A percentile compares a stretch with the other conserved stretches of the same genome.
Conservation (phyloP, 2,797 vertebrate genomes). For the Coccyzus lansbergi region DNA sequence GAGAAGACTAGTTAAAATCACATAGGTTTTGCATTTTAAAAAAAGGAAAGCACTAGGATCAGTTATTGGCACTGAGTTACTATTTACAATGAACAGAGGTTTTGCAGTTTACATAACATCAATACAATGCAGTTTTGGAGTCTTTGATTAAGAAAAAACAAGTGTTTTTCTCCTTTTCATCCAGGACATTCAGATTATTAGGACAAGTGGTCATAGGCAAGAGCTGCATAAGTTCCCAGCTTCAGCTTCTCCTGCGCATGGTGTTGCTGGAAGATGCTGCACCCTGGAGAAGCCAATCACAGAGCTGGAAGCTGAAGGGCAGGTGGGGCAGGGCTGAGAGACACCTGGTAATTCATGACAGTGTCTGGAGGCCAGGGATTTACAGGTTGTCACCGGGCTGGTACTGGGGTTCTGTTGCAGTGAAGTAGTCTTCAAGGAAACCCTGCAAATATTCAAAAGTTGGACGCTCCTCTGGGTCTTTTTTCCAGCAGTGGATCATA, state of each 20-base stretch:
- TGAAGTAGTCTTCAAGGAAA: conserved; percentile 99
- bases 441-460: conserved; percentile 98
- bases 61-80: conserved; percentile 85
- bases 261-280: conserved; percentile 73
- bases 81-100: conserved; percentile 86
- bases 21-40: conserved; percentile 81
- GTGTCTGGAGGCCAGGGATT: conserved; percentile 61
- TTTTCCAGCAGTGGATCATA: conserved; percentile 99
- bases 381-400: conserved; percentile 98
- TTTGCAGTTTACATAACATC: conserved; percentile 84
- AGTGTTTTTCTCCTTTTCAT: conserved; percentile 77
- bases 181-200: conserved; percentile 82
- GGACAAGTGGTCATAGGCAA: conserved; percentile 77
- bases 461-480: conserved; percentile 93
- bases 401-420: conserved; percentile 97
- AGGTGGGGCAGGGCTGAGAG: conserved; percentile 33
- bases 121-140: conserved; percentile 83
- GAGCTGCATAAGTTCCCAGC: conserved; percentile 73
- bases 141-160: conserved; percentile 78
- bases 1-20: conserved; percentile 85
- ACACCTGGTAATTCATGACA: conserved; percentile 50
- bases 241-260: conserved; percentile 74
- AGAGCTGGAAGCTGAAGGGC: conserved; percentile 69
- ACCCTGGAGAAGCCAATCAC: conserved; percentile 68
- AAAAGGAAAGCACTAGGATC: conserved; percentile 84